Conservation (phyloP, 2,888 invertebrate species). For the Tachina fera region DNA sequence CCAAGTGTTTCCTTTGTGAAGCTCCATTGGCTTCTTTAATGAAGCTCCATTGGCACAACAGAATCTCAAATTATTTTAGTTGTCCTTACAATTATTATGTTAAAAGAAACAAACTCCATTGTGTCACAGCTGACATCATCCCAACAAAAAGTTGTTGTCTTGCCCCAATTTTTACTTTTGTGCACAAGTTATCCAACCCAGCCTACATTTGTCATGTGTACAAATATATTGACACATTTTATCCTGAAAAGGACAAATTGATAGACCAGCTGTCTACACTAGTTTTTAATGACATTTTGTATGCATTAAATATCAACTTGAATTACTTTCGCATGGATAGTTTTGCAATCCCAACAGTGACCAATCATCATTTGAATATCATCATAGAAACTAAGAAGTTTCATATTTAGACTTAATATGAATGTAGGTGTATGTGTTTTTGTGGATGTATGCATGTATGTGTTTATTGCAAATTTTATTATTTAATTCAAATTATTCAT, state of each 20-base stretch:
- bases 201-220: background rate
- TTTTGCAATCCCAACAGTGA: slow-evolving; percentile 1
- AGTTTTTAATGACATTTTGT: slow-evolving; percentile 40
- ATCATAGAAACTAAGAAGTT: slow-evolving; percentile 6
- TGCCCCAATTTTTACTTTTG: background rate
- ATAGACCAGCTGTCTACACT: slow-evolving; percentile 26
- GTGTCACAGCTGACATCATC: background rate
- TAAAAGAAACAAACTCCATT: background rate
- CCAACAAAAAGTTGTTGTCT: background rate
- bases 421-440: too few relatives aligned
- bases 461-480: too few relatives aligned
- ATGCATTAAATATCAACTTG: slow-evolving; percentile 50
- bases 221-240: slow-evolving; percentile 21
- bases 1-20: too few relatives aligned
- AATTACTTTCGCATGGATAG: slow-evolving; percentile 46
- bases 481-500: background rate
- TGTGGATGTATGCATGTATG: too few relatives aligned
- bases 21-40: too few relatives aligned
- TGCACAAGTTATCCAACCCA: background rate
- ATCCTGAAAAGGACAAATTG: slow-evolving; percentile 35
- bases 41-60: too few relatives aligned
- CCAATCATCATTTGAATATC: slow-evolving; percentile 11
- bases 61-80: too few relatives aligned
- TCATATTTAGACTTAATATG: background rate
- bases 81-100: too few relatives aligned